A percentile compares a stretch with the other conserved stretches of the same genome.
phyloP scores from a whole-genome alignment of 2,888 invertebrate species.

The Tenthredo scrophulariae region DNA sequence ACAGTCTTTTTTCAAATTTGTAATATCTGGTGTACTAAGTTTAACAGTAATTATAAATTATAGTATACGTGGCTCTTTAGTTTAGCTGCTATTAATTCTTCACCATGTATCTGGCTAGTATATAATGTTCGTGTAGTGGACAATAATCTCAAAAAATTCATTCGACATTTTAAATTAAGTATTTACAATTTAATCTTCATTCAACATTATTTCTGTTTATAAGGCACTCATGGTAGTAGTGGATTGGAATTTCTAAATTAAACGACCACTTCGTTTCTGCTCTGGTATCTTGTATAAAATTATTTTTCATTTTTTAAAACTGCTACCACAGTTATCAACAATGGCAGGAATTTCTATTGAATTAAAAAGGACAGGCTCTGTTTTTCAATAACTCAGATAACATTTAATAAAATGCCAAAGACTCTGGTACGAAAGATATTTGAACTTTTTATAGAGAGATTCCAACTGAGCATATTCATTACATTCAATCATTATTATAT shows the following conservation, averaged over 20 bases:
- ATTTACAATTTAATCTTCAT: slow-evolving; percentile 45
- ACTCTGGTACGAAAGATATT: background rate
- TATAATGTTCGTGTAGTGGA: slow-evolving; percentile 8
- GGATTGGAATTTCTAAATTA: slow-evolving; percentile 8
- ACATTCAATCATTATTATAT: background rate
- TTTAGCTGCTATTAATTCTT: slow-evolving; percentile 38
- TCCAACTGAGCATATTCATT: background rate
- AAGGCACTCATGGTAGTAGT: slow-evolving; percentile 45
- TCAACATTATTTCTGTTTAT: slow-evolving; percentile 26
- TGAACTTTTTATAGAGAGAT: background rate
- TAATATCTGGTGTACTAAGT: slow-evolving; percentile 48
- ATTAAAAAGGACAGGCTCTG: background rate
- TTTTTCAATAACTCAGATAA: slow-evolving; percentile 18
- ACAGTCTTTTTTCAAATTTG: slow-evolving; percentile 51
- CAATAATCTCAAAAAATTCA: slow-evolving; percentile 7
- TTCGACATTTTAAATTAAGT: slow-evolving; percentile 35
- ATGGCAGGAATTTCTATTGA: slow-evolving; percentile 18
- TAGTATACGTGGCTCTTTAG: slow-evolving; percentile 53
- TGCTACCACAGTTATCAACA: background rate
- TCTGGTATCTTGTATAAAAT: slow-evolving; percentile 40
- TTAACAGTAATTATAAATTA: slow-evolving; percentile 48
- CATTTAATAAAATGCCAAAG: background rate
- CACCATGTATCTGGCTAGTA: slow-evolving; percentile 38
- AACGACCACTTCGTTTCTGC: background rate
- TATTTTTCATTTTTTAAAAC: slow-evolving; percentile 13